These are phyloP conservation scores for Meriones unguiculatus DNA, from an alignment of 2,113 vertebrate species.

Conservation along the genomic window DNA sequence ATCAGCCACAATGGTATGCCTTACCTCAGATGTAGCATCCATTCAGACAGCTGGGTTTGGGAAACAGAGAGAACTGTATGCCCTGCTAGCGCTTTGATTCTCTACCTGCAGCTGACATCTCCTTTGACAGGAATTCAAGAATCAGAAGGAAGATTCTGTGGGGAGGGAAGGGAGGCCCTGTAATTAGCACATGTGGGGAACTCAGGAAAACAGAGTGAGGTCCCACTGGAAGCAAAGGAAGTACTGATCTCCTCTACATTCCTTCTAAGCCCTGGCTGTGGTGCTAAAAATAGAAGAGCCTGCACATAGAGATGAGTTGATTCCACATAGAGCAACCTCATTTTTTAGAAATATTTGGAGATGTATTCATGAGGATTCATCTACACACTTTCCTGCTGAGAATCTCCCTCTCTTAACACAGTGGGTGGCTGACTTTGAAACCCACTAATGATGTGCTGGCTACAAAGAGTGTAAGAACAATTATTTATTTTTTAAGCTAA, in stretches of 20 bases:
- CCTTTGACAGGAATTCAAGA: constrained; percentile 57
- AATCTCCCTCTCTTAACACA: constrained; percentile 72
- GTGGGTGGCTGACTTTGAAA: constrained; percentile 81
- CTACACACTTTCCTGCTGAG: constrained; percentile 81
- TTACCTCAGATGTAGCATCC: not conserved
- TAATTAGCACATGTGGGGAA: constrained; percentile 70
- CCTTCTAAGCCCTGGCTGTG: constrained; percentile 50
- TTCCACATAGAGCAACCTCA: constrained; percentile 81
- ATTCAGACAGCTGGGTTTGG: not conserved
- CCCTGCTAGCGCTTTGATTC: not conserved
- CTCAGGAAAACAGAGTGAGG: constrained; percentile 51
- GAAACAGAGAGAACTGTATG: not conserved
- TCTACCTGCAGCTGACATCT: not conserved
- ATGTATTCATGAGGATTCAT: constrained; percentile 82
- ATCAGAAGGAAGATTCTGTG: constrained; percentile 15
- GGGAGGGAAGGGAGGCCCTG: not conserved
- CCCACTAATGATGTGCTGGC: constrained; percentile 77
- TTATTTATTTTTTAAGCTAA: constrained; percentile 76
- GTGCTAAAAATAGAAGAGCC: constrained; percentile 83
- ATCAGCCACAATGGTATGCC: not conserved
- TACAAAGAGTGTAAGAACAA: constrained; percentile 67
- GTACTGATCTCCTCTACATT: constrained; percentile 75
- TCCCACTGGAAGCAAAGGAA: constrained; percentile 41
- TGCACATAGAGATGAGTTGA: constrained; percentile 82
- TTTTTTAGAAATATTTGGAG: constrained; percentile 82